Percentiles rank a stretch among this genome's conserved stretches.
Evolutionary conservation across 2,113 vertebrate species (phyloP).

Genomic region (Sinocyclocheilus maitianheensis): DNA sequence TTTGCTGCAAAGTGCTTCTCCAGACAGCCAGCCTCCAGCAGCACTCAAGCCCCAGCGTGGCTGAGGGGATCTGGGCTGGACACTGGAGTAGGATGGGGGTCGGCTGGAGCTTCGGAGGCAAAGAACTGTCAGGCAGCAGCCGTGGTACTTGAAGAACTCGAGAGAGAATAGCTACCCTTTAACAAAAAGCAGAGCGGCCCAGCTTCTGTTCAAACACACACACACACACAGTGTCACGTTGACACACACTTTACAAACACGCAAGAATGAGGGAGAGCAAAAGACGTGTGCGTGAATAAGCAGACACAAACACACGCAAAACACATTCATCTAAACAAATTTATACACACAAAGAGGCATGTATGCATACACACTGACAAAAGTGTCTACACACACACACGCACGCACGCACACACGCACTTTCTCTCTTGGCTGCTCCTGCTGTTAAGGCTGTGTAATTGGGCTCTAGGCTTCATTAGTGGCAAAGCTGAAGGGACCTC

Average conservation of each 20-base stretch:
- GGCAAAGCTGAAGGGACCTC: slow-evolving; percentile 48
- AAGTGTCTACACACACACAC: slow-evolving; percentile 19
- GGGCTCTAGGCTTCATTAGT: slow-evolving; percentile 64
- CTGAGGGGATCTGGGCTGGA: slow-evolving; percentile 26
- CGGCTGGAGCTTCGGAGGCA: slow-evolving; percentile 50
- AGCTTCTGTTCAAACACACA: slow-evolving; percentile 51
- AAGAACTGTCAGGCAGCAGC: slow-evolving; percentile 60
- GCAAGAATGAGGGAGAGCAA: not conserved
- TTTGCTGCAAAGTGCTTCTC: slow-evolving; percentile 49
- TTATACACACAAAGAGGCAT: slow-evolving; percentile 39
- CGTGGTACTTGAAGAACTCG: slow-evolving; percentile 55
- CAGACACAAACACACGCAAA: slow-evolving; percentile 11
- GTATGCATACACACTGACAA: not conserved
- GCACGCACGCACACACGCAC: slow-evolving; percentile 25
- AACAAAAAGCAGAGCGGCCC: slow-evolving; percentile 62
- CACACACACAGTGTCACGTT: not conserved
- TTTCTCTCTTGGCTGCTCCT: slow-evolving; percentile 48
- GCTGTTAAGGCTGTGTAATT: slow-evolving; percentile 61
- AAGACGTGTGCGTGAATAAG: slow-evolving; percentile 16
- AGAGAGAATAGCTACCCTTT: slow-evolving; percentile 58
- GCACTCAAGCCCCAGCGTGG: slow-evolving; percentile 35
- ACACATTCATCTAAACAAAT: slow-evolving; percentile 11
- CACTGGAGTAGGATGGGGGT: slow-evolving; percentile 56
- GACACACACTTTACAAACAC: slow-evolving; percentile 12
- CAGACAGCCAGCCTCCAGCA: slow-evolving; percentile 56